Evolutionary conservation across 2,113 vertebrate genomes (phyloP).

Genomic region (Merops nubicus): DNA sequence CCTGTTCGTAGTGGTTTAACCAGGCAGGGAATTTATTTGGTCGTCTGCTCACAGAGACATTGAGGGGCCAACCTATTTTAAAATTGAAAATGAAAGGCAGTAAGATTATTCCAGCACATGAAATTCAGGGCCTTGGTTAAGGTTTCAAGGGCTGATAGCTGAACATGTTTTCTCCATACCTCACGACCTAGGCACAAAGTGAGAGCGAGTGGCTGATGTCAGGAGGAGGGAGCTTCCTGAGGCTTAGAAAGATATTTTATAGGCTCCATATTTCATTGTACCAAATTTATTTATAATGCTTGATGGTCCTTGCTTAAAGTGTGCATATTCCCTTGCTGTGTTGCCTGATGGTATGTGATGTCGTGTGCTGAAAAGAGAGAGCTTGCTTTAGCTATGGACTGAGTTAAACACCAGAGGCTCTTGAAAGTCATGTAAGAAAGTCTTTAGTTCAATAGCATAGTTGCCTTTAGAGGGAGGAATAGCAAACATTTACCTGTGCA

Average conservation of each 20-base stretch:
- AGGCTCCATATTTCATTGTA: not conserved
- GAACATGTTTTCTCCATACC: rapidly evolving
- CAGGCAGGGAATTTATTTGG: constrained; percentile 21
- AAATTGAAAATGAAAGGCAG: not conserved
- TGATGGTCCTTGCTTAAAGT: not conserved
- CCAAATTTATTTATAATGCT: not conserved
- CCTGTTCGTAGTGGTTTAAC: not conserved
- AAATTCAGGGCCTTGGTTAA: not conserved
- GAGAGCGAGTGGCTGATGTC: not conserved
- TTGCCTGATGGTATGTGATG: not conserved
- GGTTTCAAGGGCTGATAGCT: not conserved
- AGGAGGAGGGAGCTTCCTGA: not conserved
- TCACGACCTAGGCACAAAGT: not conserved
- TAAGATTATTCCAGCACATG: not conserved
- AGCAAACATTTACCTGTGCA: not conserved
- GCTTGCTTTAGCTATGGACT: not conserved
- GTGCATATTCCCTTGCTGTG: not conserved
- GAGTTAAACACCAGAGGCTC: not conserved
- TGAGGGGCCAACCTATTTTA: not conserved
- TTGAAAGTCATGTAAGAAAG: not conserved
- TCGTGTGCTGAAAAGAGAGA: not conserved
- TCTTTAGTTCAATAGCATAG: not conserved
- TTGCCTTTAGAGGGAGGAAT: not conserved
- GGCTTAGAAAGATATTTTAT: not conserved
- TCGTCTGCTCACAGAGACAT: not conserved